Evolutionary conservation across 2,888 invertebrate species (phyloP).

Genomic region (Machimus atricapillus): DNA sequence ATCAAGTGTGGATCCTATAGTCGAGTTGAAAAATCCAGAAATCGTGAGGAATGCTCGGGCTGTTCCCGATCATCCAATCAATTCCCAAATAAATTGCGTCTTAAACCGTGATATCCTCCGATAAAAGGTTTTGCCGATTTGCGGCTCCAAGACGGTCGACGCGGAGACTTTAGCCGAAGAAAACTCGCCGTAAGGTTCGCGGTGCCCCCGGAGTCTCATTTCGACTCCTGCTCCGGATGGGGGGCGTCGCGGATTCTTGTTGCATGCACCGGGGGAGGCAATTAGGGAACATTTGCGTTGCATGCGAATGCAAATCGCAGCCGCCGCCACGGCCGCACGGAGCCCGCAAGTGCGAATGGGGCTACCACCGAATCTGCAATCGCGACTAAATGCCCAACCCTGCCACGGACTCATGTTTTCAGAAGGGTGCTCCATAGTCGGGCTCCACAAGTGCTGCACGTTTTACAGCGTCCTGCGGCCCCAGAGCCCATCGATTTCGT

Average conservation of each 20-base stretch:
- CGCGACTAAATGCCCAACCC: background rate
- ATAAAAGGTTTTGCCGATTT: background rate
- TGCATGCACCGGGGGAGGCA: conserved; percentile 36
- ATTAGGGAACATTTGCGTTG: conserved; percentile 29
- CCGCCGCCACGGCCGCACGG: background rate
- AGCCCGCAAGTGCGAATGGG: conserved; percentile 7
- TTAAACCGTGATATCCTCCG: conserved; percentile 15
- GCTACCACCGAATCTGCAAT: background rate
- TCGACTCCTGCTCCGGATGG: background rate
- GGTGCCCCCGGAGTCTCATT: background rate
- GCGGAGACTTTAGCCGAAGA: background rate
- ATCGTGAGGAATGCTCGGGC: background rate
- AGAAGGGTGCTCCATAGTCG: background rate
- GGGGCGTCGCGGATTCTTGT: background rate
- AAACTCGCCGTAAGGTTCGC: background rate
- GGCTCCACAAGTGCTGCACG: conserved; percentile 22
- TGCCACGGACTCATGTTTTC: background rate
- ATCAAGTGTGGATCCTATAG: background rate
- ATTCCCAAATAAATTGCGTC: conserved; percentile 7
- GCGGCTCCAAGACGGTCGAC: background rate
- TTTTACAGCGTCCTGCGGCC: background rate
- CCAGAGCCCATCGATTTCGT: background rate
- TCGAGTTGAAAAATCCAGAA: background rate
- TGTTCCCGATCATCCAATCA: conserved; percentile 22
- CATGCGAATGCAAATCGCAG: conserved; percentile 32